These are phyloP conservation scores for Protosalanx chinensis DNA, from an alignment of 2,797 vertebrate species.

Conservation along the genomic window DNA sequence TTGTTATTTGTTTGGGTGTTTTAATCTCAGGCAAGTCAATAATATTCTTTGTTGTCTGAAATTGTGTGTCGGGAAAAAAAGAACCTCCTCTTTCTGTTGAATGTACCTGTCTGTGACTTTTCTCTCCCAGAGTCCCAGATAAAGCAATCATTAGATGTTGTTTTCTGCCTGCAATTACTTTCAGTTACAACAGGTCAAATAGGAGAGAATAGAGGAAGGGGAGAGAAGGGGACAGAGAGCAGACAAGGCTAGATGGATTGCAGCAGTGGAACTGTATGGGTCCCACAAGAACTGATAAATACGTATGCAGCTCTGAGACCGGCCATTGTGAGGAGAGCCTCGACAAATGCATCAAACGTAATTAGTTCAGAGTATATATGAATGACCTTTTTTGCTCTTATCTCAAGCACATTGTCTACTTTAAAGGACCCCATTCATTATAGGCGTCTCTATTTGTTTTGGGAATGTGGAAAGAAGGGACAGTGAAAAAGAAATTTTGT, in stretches of 20 bases:
- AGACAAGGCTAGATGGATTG: constrained; percentile 72
- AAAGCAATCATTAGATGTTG: constrained; percentile 84
- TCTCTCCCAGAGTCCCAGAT: constrained; percentile 69
- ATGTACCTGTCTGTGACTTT: constrained; percentile 80
- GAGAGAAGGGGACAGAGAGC: constrained; percentile 39
- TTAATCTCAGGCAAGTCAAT: constrained; percentile 83
- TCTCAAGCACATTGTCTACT: constrained; percentile 62
- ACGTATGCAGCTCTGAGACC: constrained; percentile 67
- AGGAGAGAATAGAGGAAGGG: constrained; percentile 61
- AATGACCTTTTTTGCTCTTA: constrained; percentile 58
- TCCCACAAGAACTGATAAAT: constrained; percentile 74
- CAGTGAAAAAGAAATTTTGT: background rate
- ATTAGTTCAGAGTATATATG: constrained; percentile 71
- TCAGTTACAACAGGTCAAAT: constrained; percentile 76
- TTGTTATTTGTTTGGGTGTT: constrained; percentile 82
- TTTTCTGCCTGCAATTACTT: constrained; percentile 82
- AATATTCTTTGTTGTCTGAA: constrained; percentile 85
- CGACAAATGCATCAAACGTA: constrained; percentile 70
- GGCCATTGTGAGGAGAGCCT: constrained; percentile 58
- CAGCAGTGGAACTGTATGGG: constrained; percentile 64
- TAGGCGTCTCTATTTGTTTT: constrained; percentile 52
- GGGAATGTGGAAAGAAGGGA: constrained; percentile 19
- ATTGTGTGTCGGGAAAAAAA: constrained; percentile 72
- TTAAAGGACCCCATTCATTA: constrained; percentile 55
- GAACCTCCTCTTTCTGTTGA: constrained; percentile 72